phyloP scores from a whole-genome alignment of 2,797 vertebrate species.

The Corythornis leucogaster region DNA sequence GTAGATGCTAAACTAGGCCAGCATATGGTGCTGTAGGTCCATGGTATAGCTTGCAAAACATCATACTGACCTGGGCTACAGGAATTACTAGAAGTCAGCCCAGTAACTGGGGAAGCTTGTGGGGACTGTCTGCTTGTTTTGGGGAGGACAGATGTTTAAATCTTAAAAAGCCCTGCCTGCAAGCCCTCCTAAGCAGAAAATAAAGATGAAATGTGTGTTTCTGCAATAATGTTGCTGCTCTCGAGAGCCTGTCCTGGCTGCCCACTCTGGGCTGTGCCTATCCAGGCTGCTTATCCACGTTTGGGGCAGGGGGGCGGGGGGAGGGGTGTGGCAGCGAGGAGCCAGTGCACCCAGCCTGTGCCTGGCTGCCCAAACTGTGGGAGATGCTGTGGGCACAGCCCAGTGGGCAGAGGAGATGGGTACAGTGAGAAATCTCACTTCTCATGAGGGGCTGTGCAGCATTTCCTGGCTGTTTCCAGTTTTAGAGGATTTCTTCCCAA shows the following conservation, averaged over 20 bases:
- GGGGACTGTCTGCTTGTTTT: not conserved
- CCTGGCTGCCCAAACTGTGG: not conserved
- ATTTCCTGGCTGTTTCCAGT: slow-evolving; percentile 25
- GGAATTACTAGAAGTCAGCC: not conserved
- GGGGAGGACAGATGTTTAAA: not conserved
- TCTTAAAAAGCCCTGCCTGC: not conserved
- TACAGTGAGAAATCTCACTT: slow-evolving; percentile 18
- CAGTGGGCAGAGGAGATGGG: not conserved
- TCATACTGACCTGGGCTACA: not conserved
- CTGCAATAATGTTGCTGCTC: not conserved
- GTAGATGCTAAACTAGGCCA: slow-evolving; percentile 56
- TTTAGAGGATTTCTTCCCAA: slow-evolving; percentile 5
- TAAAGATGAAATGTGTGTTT: not conserved
- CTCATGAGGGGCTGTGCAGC: not conserved
- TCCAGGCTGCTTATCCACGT: not conserved
- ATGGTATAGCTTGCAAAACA: slow-evolving; percentile 4
- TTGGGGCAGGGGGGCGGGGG: no score
- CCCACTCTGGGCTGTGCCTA: not conserved
- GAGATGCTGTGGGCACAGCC: not conserved
- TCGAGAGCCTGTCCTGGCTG: fast-evolving
- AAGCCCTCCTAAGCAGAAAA: not conserved
- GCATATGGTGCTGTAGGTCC: slow-evolving; percentile 71
- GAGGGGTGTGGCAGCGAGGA: not conserved
- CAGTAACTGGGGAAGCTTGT: not conserved
- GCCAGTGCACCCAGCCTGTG: not conserved